A percentile compares a stretch with the other conserved stretches of the same genome.
phyloP scores from a whole-genome alignment of 2,888 invertebrate genomes.

The Phaonia tiefii region DNA sequence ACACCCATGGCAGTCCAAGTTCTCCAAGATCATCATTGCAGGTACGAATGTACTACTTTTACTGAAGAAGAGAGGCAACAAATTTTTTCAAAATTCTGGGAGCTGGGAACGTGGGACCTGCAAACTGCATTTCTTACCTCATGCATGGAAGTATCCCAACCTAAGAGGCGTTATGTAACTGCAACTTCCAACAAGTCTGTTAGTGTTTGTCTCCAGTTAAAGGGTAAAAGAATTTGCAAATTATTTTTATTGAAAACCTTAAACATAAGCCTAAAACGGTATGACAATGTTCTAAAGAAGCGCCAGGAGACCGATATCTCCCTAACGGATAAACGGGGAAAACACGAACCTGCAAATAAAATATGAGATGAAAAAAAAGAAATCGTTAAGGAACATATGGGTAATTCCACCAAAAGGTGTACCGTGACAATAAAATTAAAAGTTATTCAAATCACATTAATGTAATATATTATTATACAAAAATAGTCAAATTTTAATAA shows the following conservation, averaged over 20 bases:
- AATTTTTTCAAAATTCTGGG: constrained; percentile 8
- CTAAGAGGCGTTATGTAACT: no score
- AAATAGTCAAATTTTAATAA: no score
- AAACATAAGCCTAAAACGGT: neutral
- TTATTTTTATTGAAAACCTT: constrained; percentile 4
- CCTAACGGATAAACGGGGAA: neutral
- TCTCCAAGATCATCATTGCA: no score
- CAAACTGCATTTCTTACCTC: constrained; percentile 9
- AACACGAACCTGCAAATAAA: neutral
- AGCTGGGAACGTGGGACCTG: no score
- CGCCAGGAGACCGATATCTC: neutral
- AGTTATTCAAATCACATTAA: no score
- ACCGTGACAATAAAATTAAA: no score
- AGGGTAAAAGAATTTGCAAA: constrained; percentile 4
- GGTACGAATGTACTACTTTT: no score
- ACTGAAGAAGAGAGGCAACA: neutral
- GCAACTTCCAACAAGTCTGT: no score
- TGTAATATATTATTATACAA: no score
- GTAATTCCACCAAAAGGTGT: no score
- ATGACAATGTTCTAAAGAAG: neutral
- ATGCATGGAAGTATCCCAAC: constrained; percentile 2
- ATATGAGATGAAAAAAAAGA: neutral
- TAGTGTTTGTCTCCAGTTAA: no score
- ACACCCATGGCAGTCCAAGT: no score
- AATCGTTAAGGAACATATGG: neutral